Evolutionary conservation across 2,113 vertebrate species (phyloP), one percentile per base, ranked within the genome.

Genomic region (Syngnathus typhle): DNA sequence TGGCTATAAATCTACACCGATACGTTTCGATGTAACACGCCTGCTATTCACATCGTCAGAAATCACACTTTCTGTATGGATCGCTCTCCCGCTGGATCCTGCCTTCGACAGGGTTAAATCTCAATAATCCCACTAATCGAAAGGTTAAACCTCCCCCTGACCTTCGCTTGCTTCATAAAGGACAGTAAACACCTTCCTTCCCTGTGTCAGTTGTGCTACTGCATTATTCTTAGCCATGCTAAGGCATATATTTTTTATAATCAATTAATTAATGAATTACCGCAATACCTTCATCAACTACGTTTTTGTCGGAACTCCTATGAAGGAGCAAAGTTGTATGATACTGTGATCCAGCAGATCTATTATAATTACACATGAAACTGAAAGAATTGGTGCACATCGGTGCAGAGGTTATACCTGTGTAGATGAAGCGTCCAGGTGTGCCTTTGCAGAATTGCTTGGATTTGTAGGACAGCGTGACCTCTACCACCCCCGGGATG

Each of bases 371-470:
- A 2, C 21, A 67, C 47, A 8, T 32, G 44, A 21, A 23, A 54
- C 4, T 12, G 21, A 23, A 54, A 54, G 11, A 21, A 12, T 7
- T 32, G 27, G 27, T 32, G 27, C 27, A 3, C 49, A 27, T 54
- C 47, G 15, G 64, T 38, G 62, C 4, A 2, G 27, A 36, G 54
- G 55, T 37, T 2, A 54, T 94, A 99, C 97, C 97, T 93, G 97
- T 99, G 86, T 99, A 99, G 90, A 99, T 98, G 93, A 99, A 99
- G 88, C 97, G 93, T 79, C 97, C 97, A 52, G 97, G 97, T n/a
- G 97, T 98, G 82, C 97, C 97, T 91, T 99, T 99, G 90, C 97
- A 99, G 89, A 99, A 99, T 87, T 99, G 97, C 89, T 99, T 99
- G 47, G 96, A 98, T 83, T 99, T 99, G 92, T 99, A 99, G 89